These are phyloP conservation scores for Drosophila lacteicornis DNA, from an alignment of 1,140 invertebrate genomes.

Conservation along the genomic window DNA sequence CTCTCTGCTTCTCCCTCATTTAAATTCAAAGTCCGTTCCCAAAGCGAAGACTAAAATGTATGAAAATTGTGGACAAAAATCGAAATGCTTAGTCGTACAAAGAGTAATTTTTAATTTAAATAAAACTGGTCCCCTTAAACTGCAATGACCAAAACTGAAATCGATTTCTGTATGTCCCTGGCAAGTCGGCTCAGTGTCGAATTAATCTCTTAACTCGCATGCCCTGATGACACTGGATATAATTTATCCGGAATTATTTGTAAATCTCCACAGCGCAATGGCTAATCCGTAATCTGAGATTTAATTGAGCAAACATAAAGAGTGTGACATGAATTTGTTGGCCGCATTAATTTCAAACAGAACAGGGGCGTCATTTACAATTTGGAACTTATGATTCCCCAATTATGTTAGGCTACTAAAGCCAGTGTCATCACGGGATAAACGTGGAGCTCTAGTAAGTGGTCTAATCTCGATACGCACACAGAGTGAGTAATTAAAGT, in stretches of 20 bases:
- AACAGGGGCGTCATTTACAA: not conserved
- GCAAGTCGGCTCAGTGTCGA: slow-evolving; percentile 28
- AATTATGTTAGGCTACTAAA: not conserved
- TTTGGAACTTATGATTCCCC: not conserved
- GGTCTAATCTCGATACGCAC: slow-evolving; percentile 17
- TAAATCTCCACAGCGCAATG: not conserved
- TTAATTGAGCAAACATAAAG: not conserved
- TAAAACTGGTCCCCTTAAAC: slow-evolving; percentile 55
- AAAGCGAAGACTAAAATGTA: slow-evolving; percentile 12
- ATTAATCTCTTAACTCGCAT: slow-evolving; percentile 2
- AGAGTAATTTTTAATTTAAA: slow-evolving; percentile 43
- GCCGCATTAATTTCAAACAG: not conserved
- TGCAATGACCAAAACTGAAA: slow-evolving; percentile 19
- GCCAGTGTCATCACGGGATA: slow-evolving; percentile 12
- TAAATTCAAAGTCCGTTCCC: slow-evolving; percentile 37
- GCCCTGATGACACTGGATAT: slow-evolving; percentile 12
- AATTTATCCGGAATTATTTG: not conserved
- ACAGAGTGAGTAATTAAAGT: slow-evolving; percentile 19
- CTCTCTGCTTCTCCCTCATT: slow-evolving; percentile 21
- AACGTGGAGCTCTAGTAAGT: slow-evolving; percentile 9
- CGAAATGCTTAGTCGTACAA: slow-evolving; percentile 27
- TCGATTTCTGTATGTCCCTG: slow-evolving; percentile 22
- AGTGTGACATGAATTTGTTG: not conserved
- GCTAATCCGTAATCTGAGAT: not conserved
- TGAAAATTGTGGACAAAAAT: slow-evolving; percentile 23